Evolutionary conservation across 2,888 invertebrate genomes (phyloP), one percentile per base, ranked within the genome.

Genomic region (Acleris holmiana): DNA sequence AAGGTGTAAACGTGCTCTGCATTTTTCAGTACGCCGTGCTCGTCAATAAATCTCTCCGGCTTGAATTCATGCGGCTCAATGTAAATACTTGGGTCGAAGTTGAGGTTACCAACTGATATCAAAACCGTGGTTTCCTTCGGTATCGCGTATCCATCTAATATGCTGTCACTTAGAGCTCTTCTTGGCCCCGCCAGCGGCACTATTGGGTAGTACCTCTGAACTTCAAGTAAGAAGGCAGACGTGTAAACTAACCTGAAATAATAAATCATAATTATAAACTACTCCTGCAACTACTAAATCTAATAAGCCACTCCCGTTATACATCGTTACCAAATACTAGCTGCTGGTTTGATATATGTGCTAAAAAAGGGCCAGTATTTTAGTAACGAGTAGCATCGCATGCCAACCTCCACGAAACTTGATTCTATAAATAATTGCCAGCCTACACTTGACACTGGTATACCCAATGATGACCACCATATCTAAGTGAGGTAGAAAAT

Each of bases 21-120:
- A 69, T 89, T 91, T 69, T 88, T 88, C 63, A 94, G 81, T 71
- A 82, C 83, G 19, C 94, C 94, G 19, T 84, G 76, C 13, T 89
- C 85, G 70, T 94, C 90, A 55, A 95, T 86, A 85, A 95, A 95
- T 80, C 95, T 90, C 76, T 94, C 93, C 0, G 95, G 95, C 29
- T 88, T 86, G 76, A 95, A 95, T 66, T 84, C 82, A n/a, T 91
- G 75, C 0, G 95, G 95, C 67, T 94, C 89, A 0, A 88, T 84
- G 94, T 94, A 95, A 13, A 85, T 70, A 67, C 84, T 74, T 53
- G 94, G 93, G 75, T 93, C 93, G 69, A 90, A 89, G 60, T 93
- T 87, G 67, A 94, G 89, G 76, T 94, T 92, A 18, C 93, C 83
- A 6, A 88, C 73, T 61, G 93, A 93, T 48, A 94, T 83, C 19